Conservation (phyloP, 2,113 vertebrate genomes). For the Vicugna pacos region DNA sequence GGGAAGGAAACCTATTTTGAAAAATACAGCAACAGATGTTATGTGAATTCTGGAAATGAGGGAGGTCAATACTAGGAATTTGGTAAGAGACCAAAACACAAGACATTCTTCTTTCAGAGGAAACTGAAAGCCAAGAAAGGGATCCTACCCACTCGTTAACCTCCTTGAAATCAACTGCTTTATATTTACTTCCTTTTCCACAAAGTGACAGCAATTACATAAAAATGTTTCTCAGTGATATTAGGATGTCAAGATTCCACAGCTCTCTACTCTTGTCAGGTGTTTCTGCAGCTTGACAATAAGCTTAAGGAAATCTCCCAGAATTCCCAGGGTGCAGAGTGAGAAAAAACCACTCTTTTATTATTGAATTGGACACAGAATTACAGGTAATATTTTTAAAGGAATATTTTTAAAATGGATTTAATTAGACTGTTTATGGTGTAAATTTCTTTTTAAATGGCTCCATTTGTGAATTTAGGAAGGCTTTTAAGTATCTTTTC, state of each 20-base stretch:
- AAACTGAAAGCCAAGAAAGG: not conserved
- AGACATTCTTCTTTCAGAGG: slow-evolving; percentile 7
- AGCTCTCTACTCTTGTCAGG: no score
- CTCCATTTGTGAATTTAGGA: not conserved
- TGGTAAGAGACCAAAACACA: slow-evolving; percentile 22
- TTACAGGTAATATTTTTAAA: not conserved
- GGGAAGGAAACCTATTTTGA: slow-evolving; percentile 38
- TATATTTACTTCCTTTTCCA: not conserved
- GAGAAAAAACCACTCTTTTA: not conserved
- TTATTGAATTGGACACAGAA: not conserved
- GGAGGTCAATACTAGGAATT: slow-evolving; percentile 26
- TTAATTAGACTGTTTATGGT: not conserved
- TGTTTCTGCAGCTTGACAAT: not conserved
- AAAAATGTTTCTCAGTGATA: not conserved
- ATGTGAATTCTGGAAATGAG: slow-evolving; percentile 30
- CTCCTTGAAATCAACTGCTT: not conserved
- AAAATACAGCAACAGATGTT: slow-evolving; percentile 66
- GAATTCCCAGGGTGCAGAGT: not conserved
- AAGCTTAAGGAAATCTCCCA: not conserved
- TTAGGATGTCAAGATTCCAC: not conserved
- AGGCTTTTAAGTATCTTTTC: not conserved
- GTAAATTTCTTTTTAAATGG: not conserved
- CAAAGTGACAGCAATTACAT: not conserved
- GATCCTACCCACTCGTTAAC: not conserved
- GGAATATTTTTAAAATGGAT: not conserved